Evolutionary conservation across 2,113 vertebrate genomes (phyloP), one percentile per base, ranked within the genome.

Genomic region (Oryzias curvinotus): DNA sequence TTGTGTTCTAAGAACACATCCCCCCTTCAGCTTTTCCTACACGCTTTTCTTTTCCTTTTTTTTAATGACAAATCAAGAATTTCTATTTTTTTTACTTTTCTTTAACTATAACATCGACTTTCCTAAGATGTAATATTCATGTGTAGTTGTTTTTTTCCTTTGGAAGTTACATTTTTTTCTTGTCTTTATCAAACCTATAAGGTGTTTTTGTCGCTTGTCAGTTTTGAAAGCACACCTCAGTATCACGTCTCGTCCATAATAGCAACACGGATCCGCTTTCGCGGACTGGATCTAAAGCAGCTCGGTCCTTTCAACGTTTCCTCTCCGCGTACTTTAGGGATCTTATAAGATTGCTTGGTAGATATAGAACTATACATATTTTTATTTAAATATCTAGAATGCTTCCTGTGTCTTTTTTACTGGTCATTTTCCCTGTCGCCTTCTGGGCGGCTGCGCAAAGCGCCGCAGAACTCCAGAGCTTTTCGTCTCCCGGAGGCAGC

Each of bases 231-330:
- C 64, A 58, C 71, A 69, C 77, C 50, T 57, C 66, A 14, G 69
- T 76, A 52, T 80, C 83, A 67, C 69, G 50, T 85, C 82, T 67
- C 75, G n/a, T 41, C 26, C 63, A 60, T 83, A 68, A 85, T 89
- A 89, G 87, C 50, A 78, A 77, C 84, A 66, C 65, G 48, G 69
- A 81, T 88, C 36, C 78, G 71, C 64, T 60, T 81, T 57, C 57
- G 62, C 62, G 44, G 56, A 69, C 72, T 53, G 72, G 57, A 61
- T 21, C 53, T 14, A 56, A 59, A 54, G 5, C 53, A 66, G 5
- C 4, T 14, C n/a, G 36, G 55, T 56, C 12, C 55, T 6, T 8
- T 4, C 4, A 50, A n/a, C 30, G 46, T 28, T 28, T 21, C 18
- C 63, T 57, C 41, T 63, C 28, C 49, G 10, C 65, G 28, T 64